These are phyloP conservation scores for Pogonophryne albipinna DNA, from an alignment of 2,797 vertebrate genomes.

Conservation along the genomic window DNA sequence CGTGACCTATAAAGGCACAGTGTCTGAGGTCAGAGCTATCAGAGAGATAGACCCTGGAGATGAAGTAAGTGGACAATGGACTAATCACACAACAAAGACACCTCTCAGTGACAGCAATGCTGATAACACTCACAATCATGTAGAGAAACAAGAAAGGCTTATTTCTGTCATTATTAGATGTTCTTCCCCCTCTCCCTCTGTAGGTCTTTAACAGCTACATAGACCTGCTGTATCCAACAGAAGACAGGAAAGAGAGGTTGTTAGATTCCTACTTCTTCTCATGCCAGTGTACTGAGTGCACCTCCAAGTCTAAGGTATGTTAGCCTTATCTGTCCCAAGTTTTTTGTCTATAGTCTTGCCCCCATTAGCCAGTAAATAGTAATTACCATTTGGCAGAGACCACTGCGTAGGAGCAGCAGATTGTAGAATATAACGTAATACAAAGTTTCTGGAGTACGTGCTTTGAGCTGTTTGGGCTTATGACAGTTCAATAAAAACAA, in stretches of 20 bases:
- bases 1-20: conserved; percentile 96
- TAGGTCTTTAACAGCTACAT: conserved; percentile 98
- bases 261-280: conserved; percentile 95
- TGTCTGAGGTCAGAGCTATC: conserved; percentile 95
- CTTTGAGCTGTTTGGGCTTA: no score
- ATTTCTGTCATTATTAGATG: background rate
- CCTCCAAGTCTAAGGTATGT: conserved; percentile 90
- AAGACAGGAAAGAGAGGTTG: conserved; percentile 93
- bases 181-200: background rate
- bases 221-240: conserved; percentile 97
- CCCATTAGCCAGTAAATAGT: no score
- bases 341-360: no score
- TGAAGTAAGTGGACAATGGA: conserved; percentile 84
- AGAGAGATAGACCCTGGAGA: conserved; percentile 92
- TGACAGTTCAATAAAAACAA: background rate
- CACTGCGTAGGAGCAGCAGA: no score
- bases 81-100: background rate
- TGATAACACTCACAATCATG: background rate
- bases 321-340: background rate
- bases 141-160: background rate
- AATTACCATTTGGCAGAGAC: no score
- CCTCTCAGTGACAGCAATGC: background rate
- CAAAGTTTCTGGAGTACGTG: no score
- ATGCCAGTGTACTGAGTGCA: conserved; percentile 94
- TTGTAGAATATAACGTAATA: no score